Percentiles rank a stretch among this genome's conserved stretches.
These are phyloP conservation scores for Dinocampus coccinellae DNA, from an alignment of 2,888 invertebrate species.

Conservation along the genomic window DNA sequence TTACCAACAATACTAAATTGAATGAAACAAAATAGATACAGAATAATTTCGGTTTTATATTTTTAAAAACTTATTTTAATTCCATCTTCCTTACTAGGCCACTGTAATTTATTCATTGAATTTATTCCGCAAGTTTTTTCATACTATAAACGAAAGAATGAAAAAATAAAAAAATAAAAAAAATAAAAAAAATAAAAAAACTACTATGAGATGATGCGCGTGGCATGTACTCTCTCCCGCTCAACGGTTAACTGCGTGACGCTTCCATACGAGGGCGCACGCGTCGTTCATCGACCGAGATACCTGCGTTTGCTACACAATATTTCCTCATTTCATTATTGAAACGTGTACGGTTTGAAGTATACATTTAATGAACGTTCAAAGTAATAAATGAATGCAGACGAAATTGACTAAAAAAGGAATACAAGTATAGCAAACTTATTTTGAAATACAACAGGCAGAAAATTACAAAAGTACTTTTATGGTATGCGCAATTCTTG, in stretches of 20 bases:
- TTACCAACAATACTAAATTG: neutral
- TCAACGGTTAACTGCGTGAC: constrained; percentile 10
- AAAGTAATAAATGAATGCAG: constrained; percentile 4
- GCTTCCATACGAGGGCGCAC: constrained; percentile 31
- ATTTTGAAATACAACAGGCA: neutral
- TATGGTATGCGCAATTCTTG: neutral
- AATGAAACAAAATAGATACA: neutral
- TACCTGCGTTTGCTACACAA: neutral
- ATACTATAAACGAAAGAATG: constrained; percentile 5
- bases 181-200: constrained; percentile 14
- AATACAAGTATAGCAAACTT: neutral
- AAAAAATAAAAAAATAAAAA: neutral
- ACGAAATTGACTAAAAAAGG: neutral
- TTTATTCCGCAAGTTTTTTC: constrained; percentile 23
- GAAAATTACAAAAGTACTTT: neutral
- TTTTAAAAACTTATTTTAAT: constrained; percentile 1
- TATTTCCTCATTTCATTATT: neutral
- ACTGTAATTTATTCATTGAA: constrained; percentile 31
- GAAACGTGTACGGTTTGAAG: neutral
- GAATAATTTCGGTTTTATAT: neutral
- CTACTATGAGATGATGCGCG: constrained; percentile 16
- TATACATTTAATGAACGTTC: neutral
- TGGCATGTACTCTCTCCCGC: constrained; percentile 1
- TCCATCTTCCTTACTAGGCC: neutral
- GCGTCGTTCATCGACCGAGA: constrained; percentile 39